Evolutionary conservation across 2,797 vertebrate genomes (phyloP).

Genomic region (Lacerta bilineata): DNA sequence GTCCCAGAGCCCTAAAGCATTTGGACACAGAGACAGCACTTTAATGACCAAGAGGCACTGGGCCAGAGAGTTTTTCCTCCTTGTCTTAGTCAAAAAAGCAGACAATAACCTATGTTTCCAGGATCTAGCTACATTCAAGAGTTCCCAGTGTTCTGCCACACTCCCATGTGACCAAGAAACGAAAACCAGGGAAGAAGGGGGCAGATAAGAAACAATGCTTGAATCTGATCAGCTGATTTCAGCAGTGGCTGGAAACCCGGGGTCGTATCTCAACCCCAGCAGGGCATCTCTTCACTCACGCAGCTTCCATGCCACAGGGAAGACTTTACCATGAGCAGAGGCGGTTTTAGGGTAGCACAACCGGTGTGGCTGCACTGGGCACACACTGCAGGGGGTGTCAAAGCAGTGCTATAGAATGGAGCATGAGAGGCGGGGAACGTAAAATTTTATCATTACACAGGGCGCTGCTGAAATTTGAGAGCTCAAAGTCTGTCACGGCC

Average conservation of each 20-base stretch:
- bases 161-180: background rate
- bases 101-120: no score
- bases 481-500: no score
- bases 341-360: no score
- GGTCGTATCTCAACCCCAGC: background rate
- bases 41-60: background rate
- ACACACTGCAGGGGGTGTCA: no score
- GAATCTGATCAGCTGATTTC: background rate
- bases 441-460: no score
- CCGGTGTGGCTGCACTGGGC: no score
- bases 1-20: background rate
- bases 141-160: background rate
- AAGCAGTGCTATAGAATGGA: no score
- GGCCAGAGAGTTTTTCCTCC: background rate
- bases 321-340: no score
- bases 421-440: no score
- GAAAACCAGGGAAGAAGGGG: background rate
- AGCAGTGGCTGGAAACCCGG: background rate
- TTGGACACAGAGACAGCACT: background rate
- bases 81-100: background rate
- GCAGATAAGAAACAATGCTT: background rate
- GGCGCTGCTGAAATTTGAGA: no score
- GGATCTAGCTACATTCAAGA: background rate
- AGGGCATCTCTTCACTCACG: background rate
- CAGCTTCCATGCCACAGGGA: no score